Conservation (phyloP, 2,113 vertebrate species). For the Ochotona princeps region DNA sequence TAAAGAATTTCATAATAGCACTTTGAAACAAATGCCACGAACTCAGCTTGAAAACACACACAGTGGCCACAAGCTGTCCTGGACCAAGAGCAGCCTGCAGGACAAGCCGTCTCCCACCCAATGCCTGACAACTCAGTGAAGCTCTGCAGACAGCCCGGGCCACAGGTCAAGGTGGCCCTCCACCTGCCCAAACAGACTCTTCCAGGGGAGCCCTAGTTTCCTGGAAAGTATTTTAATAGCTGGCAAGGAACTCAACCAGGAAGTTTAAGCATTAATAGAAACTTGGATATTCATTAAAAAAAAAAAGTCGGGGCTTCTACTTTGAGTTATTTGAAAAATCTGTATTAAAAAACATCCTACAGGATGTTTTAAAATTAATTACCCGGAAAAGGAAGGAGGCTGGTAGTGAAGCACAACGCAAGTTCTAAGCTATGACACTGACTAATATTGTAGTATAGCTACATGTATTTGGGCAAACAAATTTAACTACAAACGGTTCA, state of each 20-base stretch:
- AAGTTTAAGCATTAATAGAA: slow-evolving; percentile 37
- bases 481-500: neutral
- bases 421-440: neutral
- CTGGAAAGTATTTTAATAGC: slow-evolving; percentile 29
- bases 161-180: neutral
- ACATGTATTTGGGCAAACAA: slow-evolving; percentile 17
- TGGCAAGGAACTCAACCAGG: slow-evolving; percentile 24
- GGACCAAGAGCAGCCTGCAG: neutral
- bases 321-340: neutral
- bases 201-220: neutral
- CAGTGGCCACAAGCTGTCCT: neutral
- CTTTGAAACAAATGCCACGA: slow-evolving; percentile 42
- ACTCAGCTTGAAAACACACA: neutral
- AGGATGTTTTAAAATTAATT: slow-evolving; percentile 42
- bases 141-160: neutral
- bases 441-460: neutral
- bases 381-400: slow-evolving; percentile 13
- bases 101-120: neutral
- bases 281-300: neutral
- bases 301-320: neutral
- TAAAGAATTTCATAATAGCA: slow-evolving; percentile 39
- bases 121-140: neutral
- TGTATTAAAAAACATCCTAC: slow-evolving; percentile 26
- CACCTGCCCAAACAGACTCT: neutral
- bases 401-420: neutral